Base-by-base conservation (phyloP, 2,888 invertebrate species). In the Chelonus formosanus region DNA sequence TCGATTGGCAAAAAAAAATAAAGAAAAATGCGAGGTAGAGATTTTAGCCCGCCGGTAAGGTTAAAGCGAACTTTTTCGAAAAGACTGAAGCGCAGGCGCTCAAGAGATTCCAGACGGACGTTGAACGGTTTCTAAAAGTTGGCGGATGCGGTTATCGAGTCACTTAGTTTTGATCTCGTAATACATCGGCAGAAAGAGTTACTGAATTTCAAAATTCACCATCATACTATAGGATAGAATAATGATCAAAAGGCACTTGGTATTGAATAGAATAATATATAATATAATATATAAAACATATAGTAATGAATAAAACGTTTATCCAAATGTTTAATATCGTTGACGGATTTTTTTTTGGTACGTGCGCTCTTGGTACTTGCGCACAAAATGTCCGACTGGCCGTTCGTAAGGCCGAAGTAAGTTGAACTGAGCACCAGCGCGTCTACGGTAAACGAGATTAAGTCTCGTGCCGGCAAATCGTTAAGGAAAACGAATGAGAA, bases 371-470 rank as follows among this genome's bases (percentile, higher is more conserved):
- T 40, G 6, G 40, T 40, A 52, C 48, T 8, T 34, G 52, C 63
- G 68, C 65, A 64, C 62, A 63, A 67, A 67, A 67, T 69, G 67
- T 67, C 65, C 60, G 67, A 58, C 67, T 63, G 73, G 75, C 78
- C 77, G 78, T 75, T 75, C 80, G 78, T 78, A 72, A 74, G 73
- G 75, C 80, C 73, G 78, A 77, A 78, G 80, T 80, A 78, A 81
- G 78, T 79, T 76, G 78, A 80, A 80, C 81, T 80, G 79, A 79
- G 76, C 74, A 73, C 74, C 69, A 75, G 76, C 77, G 77, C 78
- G 76, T 75, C 76, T 78, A 81, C 81, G 79, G 81, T 79, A 80
- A 80, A 81, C 76, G 79, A 81, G 81, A 82, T 81, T 81, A 78
- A 78, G 78, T 78, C 74, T 68, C 63, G 48, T 63, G 60, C 71